Conservation (phyloP, 2,113 vertebrate species). For the Phalacrocorax carbo region DNA sequence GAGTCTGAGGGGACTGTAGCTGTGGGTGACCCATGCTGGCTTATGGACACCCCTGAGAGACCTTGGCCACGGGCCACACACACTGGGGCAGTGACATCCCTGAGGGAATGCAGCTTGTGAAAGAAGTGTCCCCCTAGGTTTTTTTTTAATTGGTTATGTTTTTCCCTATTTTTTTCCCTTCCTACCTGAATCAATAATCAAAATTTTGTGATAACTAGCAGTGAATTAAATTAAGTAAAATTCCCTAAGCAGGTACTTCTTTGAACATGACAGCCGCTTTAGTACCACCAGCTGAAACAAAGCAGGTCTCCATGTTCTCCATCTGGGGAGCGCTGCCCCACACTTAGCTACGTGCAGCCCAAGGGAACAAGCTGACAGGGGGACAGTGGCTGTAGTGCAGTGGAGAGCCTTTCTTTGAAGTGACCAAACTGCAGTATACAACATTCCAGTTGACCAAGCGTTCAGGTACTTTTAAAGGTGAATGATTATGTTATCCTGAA, state of each 20-base stretch:
- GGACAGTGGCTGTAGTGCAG: background rate
- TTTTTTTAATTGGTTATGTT: background rate
- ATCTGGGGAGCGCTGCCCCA: background rate
- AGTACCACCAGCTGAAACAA: background rate
- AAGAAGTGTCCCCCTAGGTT: background rate
- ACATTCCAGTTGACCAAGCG: background rate
- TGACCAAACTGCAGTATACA: background rate
- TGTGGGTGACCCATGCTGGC: background rate
- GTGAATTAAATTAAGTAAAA: background rate
- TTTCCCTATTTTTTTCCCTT: background rate
- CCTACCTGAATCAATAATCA: background rate
- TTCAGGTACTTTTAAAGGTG: background rate
- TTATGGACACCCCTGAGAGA: background rate
- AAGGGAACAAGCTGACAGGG: background rate
- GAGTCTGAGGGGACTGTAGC: background rate
- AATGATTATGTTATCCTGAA: background rate
- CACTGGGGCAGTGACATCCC: background rate
- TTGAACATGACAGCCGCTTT: background rate
- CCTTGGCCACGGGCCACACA: background rate
- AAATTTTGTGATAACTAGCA: background rate
- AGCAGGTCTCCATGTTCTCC: accelerated
- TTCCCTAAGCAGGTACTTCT: background rate
- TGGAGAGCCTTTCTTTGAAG: background rate
- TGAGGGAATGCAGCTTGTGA: background rate
- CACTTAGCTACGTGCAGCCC: accelerated